These are phyloP conservation scores for Tipula confusa DNA, from an alignment of 2,888 invertebrate species.

Conservation along the genomic window DNA sequence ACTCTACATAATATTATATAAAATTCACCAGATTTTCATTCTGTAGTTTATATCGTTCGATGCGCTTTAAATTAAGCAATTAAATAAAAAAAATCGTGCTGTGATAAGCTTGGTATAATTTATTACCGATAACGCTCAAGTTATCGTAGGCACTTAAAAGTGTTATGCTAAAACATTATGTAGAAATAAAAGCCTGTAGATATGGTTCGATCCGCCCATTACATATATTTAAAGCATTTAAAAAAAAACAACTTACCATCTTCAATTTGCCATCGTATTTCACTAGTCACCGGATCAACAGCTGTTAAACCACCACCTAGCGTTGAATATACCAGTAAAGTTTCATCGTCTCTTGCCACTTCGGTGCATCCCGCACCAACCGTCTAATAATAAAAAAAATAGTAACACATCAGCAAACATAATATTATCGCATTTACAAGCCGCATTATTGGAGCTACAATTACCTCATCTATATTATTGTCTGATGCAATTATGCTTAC, in stretches of 20 bases:
- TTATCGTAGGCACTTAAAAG: not conserved
- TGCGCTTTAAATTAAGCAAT: too few relatives aligned
- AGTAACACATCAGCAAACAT: not conserved
- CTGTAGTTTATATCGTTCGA: too few relatives aligned
- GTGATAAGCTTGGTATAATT: too few relatives aligned
- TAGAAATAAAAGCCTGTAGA: not conserved
- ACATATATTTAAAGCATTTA: not conserved
- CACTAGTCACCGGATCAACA: conserved; percentile 79
- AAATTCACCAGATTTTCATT: too few relatives aligned
- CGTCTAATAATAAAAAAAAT: not conserved
- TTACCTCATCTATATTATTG: not conserved
- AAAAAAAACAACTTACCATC: conserved; percentile 65
- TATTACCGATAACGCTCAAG: not conserved
- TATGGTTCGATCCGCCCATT: not conserved
- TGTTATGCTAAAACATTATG: not conserved
- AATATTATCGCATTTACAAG: not conserved
- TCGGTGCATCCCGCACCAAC: conserved; percentile 56
- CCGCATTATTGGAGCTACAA: not conserved
- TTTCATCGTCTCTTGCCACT: conserved; percentile 65
- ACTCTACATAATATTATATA: too few relatives aligned
- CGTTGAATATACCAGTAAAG: conserved; percentile 82
- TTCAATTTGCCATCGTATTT: conserved; percentile 83
- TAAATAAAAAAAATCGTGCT: too few relatives aligned
- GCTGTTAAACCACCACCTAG: conserved; percentile 89
- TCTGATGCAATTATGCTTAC: not conserved